Evolutionary conservation across 2,888 invertebrate genomes (phyloP).

Genomic region (Andricus quercusramuli): DNA sequence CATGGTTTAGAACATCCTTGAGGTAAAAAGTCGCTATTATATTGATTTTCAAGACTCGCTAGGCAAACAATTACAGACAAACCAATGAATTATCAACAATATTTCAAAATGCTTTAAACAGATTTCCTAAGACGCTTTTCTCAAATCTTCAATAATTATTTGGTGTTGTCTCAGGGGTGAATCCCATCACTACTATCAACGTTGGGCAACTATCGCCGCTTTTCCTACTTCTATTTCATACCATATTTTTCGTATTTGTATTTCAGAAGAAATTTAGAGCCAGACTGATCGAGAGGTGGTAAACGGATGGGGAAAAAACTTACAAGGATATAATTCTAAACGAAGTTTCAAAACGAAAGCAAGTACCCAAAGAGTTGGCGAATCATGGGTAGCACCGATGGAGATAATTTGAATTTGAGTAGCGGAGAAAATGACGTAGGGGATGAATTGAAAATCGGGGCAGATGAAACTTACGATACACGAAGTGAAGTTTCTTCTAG

Average conservation of each 20-base stretch:
- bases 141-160: not conserved
- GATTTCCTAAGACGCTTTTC: not conserved
- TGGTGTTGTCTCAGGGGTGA: constrained; percentile 24
- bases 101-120: not conserved
- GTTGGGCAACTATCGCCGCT: constrained; percentile 17
- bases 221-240: constrained; percentile 4
- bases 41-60: not conserved
- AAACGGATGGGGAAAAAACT: constrained; percentile 56
- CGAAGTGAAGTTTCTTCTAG: constrained; percentile 94
- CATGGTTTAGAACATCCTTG: not conserved
- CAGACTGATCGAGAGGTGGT: constrained; percentile 51
- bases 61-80: not conserved
- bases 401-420: constrained; percentile 74
- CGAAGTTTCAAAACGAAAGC: constrained; percentile 45
- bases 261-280: constrained; percentile 57
- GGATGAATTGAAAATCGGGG: constrained; percentile 89
- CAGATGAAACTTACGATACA: constrained; percentile 89
- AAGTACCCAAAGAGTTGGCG: constrained; percentile 56
- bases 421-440: constrained; percentile 83
- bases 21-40: not conserved
- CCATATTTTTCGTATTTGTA: constrained; percentile 7
- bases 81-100: not conserved
- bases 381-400: constrained; percentile 57
- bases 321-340: constrained; percentile 48
- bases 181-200: constrained; percentile 37